Evolutionary conservation across 2,888 invertebrate species (phyloP), one percentile per base, ranked within the genome.

Genomic region (Lampropteryx suffumata): DNA sequence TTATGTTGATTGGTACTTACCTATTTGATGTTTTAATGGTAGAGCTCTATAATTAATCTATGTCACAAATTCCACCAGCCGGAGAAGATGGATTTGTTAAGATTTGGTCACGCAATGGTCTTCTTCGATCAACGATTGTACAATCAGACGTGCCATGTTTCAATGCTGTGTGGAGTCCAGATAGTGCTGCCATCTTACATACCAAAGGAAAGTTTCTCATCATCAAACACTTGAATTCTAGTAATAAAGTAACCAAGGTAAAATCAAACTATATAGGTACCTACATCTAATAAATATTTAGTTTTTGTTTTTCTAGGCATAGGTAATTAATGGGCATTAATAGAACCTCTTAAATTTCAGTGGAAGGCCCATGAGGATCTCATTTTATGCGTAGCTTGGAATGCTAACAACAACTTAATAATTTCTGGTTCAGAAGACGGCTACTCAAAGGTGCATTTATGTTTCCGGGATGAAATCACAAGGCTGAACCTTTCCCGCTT

Each of bases 391-490:
- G 92, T 97, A 0, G 96, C 97, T 64, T 99, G 99, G 99, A 99
- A 99, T 79, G 94, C 96, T 0, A 95, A 95, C 61, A 97, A 97
- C 62, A 95, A 97, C 60, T 91, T 98, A 5, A 94, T 99, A 17
- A 94, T 98, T 9, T 98, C 99, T 2, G 99, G 99, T 0, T 97
- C 98, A 40, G 99, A 99, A 89, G 99, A 99, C 82, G 97, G 97
- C 58, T 92, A 92, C 62, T 96, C 95, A 61, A 96, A 96, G 92
- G 95, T 95, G 43, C n/a, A 7, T 24, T 21, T 24, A 24, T 24
- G 1, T 1, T 4, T 24, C 7, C 7, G 7, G 7, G 24, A 2
- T 24, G 7, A 24, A 24, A 7, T n/a, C n/a, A n/a, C n/a, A n/a
- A n/a, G n/a, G n/a, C n/a, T n/a, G n/a, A n/a, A n/a, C n/a, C n/a